Evolutionary conservation across 2,113 vertebrate species (phyloP), one percentile per base, ranked within the genome.

Genomic region (Hipposideros armiger): DNA sequence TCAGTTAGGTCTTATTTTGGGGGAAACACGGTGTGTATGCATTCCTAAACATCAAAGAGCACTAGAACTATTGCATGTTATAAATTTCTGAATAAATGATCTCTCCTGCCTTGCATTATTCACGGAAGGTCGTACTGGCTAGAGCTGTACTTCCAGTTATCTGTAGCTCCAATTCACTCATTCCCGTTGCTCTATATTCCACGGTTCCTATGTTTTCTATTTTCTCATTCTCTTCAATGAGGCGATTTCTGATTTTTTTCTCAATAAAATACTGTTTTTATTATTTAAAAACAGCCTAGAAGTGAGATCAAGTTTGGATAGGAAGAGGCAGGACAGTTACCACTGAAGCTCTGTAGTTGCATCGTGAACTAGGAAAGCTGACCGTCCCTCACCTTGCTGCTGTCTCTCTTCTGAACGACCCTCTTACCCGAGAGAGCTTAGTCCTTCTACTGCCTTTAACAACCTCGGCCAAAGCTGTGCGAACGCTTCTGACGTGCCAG

Each of bases 251-350:
- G 40, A 24, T 20, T 14, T 66, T 15, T 14, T 24, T 42, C 81
- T 70, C 40, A n/a, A 19, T 8, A 9, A 72, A 10, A 10, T 50
- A 26, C 13, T 56, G 9, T 1, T 42, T 76, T 81, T 54, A 16
- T 56, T 50, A 36, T 64, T 93, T 91, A 22, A 40, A 95, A 89
- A 77, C 14, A 36, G 22, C 20, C 24, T 88, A 62, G 86, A 32
- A 89, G 36, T 28, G 28, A 91, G 52, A 73, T 42, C 11, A 4
- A 19, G 20, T 56, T 36, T 62, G 28, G 4, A 54, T 17, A 80
- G 20, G 13, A 26, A 91, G 64, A 91, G 28, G 47, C 13, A 85
- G 45, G 60, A 76, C 16, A 28, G 14, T 70, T 47, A 4, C 14
- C 11, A 16, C 0, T 4, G 26, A 84, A 40, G 26, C 1, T n/a